phyloP scores from a whole-genome alignment of 2,797 vertebrate genomes.

The Cryptoprocta ferox region DNA sequence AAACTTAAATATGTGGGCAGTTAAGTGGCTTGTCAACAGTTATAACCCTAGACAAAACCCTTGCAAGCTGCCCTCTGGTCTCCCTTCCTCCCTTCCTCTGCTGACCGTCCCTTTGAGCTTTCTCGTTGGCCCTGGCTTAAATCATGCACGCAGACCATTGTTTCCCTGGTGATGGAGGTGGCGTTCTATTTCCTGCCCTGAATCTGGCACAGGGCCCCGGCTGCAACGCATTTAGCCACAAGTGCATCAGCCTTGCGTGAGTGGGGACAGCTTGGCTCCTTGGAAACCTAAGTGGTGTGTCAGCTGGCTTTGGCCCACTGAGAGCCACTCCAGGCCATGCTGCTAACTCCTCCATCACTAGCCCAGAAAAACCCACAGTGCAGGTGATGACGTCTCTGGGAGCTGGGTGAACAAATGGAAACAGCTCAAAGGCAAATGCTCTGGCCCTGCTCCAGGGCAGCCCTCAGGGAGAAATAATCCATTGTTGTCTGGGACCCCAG shows the following conservation, averaged over 20 bases:
- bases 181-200: constrained; percentile 77
- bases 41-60: constrained; percentile 5
- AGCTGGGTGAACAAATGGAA: constrained; percentile 45
- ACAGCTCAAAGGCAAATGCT: constrained; percentile 55
- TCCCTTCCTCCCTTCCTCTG: constrained; percentile 1
- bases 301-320: constrained; percentile 55
- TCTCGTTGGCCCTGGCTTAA: constrained; percentile 43
- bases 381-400: not conserved
- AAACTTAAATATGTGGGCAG: not conserved
- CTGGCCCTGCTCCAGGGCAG: not conserved
- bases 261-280: constrained; percentile 80
- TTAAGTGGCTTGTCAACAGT: not conserved
- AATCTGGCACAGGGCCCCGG: constrained; percentile 75
- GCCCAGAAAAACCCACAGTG: not conserved
- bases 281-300: constrained; percentile 79
- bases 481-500: rapidly evolving
- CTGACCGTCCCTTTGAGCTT: constrained; percentile 11
- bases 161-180: constrained; percentile 69
- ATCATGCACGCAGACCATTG: constrained; percentile 43
- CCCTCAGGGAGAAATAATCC: not conserved
- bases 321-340: constrained; percentile 64
- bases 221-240: constrained; percentile 84
- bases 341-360: constrained; percentile 62
- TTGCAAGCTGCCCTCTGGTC: not conserved
- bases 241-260: constrained; percentile 71